phyloP scores from a whole-genome alignment of 2,888 invertebrate species.

The Dexiosoma caninum region DNA sequence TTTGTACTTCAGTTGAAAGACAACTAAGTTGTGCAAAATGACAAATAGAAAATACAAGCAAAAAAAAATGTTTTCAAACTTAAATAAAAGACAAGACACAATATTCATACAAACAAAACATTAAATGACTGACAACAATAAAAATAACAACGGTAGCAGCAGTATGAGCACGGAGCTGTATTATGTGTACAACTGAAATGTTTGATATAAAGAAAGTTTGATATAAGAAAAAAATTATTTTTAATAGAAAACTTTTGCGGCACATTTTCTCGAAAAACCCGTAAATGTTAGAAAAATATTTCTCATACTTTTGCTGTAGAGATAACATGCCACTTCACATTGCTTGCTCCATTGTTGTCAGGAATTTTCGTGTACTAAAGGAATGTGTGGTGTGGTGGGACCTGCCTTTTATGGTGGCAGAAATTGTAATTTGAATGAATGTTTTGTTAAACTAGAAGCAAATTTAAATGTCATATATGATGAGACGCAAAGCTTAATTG shows the following conservation, averaged over 20 bases:
- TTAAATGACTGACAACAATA: slow-evolving; percentile 12
- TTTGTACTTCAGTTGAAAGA: slow-evolving; percentile 46
- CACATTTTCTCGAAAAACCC: slow-evolving; percentile 50
- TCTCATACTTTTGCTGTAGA: slow-evolving; percentile 17
- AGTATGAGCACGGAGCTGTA: slow-evolving; percentile 9
- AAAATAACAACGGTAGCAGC: not conserved
- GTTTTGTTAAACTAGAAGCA: too few species aligned
- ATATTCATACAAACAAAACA: slow-evolving; percentile 23
- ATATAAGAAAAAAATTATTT: slow-evolving; percentile 16
- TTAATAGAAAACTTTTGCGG: slow-evolving; percentile 55
- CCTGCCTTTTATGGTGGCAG: not conserved
- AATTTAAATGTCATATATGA: too few species aligned
- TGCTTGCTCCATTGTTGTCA: slow-evolving; percentile 32
- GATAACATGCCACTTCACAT: slow-evolving; percentile 39
- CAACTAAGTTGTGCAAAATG: slow-evolving; percentile 49
- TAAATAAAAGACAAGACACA: slow-evolving; percentile 37
- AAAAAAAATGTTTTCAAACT: slow-evolving; percentile 29
- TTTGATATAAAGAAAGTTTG: not conserved
- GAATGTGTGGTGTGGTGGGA: not conserved
- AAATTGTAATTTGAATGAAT: not conserved
- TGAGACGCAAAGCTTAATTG: too few species aligned
- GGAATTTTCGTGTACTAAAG: not conserved
- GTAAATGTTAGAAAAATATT: slow-evolving; percentile 51
- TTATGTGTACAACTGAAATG: not conserved
- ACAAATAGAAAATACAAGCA: slow-evolving; percentile 43